Conservation (phyloP, 2,888 invertebrate species). For the Thymelicus acteon region DNA sequence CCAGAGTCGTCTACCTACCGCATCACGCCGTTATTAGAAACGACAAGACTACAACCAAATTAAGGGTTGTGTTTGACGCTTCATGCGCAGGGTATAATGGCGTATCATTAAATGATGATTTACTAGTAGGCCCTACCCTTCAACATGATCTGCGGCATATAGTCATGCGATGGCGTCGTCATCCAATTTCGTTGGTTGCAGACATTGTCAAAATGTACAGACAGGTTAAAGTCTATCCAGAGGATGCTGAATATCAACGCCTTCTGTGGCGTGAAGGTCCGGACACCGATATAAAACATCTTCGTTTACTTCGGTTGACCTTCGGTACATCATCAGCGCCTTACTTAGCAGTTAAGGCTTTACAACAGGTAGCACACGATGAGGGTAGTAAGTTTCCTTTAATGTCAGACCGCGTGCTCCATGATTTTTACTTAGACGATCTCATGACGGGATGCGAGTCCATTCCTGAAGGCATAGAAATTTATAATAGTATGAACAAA, state of each 20-base stretch:
- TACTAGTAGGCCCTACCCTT: slow-evolving; percentile 40
- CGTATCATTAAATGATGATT: slow-evolving; percentile 43
- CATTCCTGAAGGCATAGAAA: slow-evolving; percentile 38
- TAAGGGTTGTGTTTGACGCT: slow-evolving; percentile 34
- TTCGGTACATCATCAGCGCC: slow-evolving; percentile 43
- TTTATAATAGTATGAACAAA: slow-evolving; percentile 42
- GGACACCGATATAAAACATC: slow-evolving; percentile 8
- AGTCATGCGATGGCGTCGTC: slow-evolving; percentile 39
- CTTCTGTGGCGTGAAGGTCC: slow-evolving; percentile 15
- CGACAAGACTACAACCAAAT: slow-evolving; percentile 38
- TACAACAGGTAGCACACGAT: slow-evolving; percentile 40
- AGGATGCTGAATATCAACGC: slow-evolving; percentile 9
- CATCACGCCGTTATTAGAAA: slow-evolving; percentile 37
- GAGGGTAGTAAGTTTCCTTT: slow-evolving; percentile 35
- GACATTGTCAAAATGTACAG: slow-evolving; percentile 18
- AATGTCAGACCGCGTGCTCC: not conserved
- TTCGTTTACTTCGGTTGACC: not conserved
- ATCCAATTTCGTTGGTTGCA: slow-evolving; percentile 10
- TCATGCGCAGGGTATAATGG: slow-evolving; percentile 36
- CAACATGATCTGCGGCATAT: slow-evolving; percentile 42
- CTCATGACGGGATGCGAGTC: slow-evolving; percentile 42
- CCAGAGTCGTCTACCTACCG: slow-evolving; percentile 37
- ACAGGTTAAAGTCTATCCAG: not conserved
- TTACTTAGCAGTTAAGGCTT: slow-evolving; percentile 37
- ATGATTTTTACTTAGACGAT: slow-evolving; percentile 45